Evolutionary conservation across 2,113 vertebrate genomes (phyloP).

Genomic region (Austrofundulus limnaeus): DNA sequence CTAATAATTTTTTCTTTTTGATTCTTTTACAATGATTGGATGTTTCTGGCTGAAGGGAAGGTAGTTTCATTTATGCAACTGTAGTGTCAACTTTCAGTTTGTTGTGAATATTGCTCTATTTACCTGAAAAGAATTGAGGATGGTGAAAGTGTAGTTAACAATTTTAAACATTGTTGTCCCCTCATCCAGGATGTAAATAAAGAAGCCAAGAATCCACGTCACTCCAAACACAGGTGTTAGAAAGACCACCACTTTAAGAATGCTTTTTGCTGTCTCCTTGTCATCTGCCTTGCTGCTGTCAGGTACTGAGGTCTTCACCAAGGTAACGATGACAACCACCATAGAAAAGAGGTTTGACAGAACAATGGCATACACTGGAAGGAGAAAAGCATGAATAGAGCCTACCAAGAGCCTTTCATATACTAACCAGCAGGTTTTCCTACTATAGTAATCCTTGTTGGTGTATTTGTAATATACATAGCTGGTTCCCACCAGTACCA

Average conservation of each 20-base stretch:
- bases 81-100: neutral
- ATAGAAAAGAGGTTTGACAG: conserved; percentile 86
- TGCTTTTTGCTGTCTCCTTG: conserved; percentile 75
- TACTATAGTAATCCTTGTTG: conserved; percentile 60
- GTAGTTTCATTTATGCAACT: neutral
- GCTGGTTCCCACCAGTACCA: conserved; percentile 81
- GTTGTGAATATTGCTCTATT: conserved; percentile 9
- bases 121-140: conserved; percentile 83
- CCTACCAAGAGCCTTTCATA: conserved; percentile 70
- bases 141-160: conserved; percentile 71
- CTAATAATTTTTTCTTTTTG: too few species aligned
- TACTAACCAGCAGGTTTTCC: conserved; percentile 83
- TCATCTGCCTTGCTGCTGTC: conserved; percentile 68
- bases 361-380: conserved; percentile 84
- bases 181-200: conserved; percentile 5
- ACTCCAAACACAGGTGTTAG: conserved; percentile 81
- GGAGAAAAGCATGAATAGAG: conserved; percentile 85
- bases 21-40: too few species aligned
- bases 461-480: conserved; percentile 79
- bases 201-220: conserved; percentile 78
- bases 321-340: conserved; percentile 86
- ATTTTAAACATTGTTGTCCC: accelerated
- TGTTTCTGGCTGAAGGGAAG: neutral
- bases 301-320: conserved; percentile 80
- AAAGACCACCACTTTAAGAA: conserved; percentile 78